These are phyloP conservation scores for Dufourea novaeangliae DNA, from an alignment of 1,140 invertebrate genomes.

Conservation along the genomic window DNA sequence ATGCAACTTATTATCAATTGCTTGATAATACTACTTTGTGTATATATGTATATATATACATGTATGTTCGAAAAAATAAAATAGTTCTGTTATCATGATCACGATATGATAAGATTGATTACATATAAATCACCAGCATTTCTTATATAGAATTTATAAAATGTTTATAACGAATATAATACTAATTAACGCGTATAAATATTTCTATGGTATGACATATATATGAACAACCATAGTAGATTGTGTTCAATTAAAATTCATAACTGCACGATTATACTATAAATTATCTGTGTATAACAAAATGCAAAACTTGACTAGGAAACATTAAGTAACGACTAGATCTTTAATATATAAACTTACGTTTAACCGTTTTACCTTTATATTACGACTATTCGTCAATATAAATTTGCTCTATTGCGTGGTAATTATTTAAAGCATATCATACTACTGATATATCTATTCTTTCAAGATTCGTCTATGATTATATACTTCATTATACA, in stretches of 20 bases:
- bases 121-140: conserved; percentile 26
- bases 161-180: conserved; percentile 37
- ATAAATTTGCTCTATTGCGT: conserved; percentile 32
- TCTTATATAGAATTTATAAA: conserved; percentile 33
- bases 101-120: conserved; percentile 10
- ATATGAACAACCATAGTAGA: conserved; percentile 38
- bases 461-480: conserved; percentile 6
- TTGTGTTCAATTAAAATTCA: conserved; percentile 34
- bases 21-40: conserved; percentile 35
- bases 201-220: conserved; percentile 39
- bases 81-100: conserved; percentile 8
- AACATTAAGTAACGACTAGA: conserved; percentile 78
- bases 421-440: conserved; percentile 34
- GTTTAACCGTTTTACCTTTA: conserved; percentile 42
- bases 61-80: conserved; percentile 36
- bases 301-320: conserved; percentile 78
- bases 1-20: conserved; percentile 21
- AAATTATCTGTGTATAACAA: conserved; percentile 71
- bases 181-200: conserved; percentile 45
- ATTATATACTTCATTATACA: conserved; percentile 17
- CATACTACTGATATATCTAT: conserved; percentile 37
- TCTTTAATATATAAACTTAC: conserved; percentile 54
- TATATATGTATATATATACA: conserved; percentile 14
- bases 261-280: conserved; percentile 43
- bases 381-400: conserved; percentile 32